Conservation (phyloP, 2,113 vertebrate genomes). For the Poicephalus meyeri region DNA sequence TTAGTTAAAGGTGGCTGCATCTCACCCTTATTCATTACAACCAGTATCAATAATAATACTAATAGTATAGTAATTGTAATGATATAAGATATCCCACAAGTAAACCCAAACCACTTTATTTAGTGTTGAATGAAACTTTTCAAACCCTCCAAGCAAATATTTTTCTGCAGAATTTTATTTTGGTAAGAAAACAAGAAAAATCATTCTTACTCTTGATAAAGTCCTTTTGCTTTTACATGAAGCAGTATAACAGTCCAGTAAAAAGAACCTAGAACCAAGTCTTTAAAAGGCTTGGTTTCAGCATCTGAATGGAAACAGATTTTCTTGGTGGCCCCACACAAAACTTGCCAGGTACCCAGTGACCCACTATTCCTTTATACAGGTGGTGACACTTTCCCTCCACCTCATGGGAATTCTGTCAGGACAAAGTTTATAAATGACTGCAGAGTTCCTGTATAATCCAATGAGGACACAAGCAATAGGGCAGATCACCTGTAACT, state of each 20-base stretch:
- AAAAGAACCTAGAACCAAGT: neutral
- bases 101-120: neutral
- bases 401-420: neutral
- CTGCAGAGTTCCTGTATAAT: neutral
- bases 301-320: neutral
- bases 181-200: neutral
- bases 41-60: neutral
- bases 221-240: too few relatives aligned
- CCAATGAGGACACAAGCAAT: neutral
- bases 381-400: neutral
- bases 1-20: neutral
- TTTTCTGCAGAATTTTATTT: neutral
- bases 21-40: neutral
- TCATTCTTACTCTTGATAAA: too few relatives aligned
- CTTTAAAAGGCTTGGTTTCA: neutral
- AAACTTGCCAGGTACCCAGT: neutral
- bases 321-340: neutral
- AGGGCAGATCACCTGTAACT: neutral
- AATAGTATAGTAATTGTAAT: neutral
- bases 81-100: neutral
- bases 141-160: accelerated
- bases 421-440: neutral
- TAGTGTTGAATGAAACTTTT: neutral
- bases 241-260: neutral
- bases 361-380: neutral